Conservation (phyloP, 2,797 vertebrate species). For the Gobio occitaniae region DNA sequence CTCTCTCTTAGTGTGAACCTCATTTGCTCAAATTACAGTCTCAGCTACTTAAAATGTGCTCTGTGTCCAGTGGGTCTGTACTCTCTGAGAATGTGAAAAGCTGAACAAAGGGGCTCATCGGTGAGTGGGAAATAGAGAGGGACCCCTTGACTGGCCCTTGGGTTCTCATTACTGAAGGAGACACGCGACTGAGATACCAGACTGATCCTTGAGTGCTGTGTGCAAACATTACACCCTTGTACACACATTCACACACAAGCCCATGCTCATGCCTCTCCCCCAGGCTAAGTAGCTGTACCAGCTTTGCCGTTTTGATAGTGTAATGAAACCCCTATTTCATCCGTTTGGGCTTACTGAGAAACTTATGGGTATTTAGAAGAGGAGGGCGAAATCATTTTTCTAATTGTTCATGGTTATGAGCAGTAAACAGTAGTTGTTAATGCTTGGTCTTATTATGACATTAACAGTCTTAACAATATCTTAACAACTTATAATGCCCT, state of each 20-base stretch:
- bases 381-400: not conserved
- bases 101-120: slow-evolving; percentile 39
- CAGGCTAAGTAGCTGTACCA: not conserved
- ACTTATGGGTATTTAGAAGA: not conserved
- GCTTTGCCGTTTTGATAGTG: not conserved
- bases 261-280: not conserved
- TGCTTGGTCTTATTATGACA: not conserved
- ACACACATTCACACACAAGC: not conserved
- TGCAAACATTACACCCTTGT: slow-evolving; percentile 34
- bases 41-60: slow-evolving; percentile 31
- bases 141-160: slow-evolving; percentile 15
- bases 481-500: not conserved
- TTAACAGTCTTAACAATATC: not conserved
- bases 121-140: not conserved
- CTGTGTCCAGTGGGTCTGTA: slow-evolving; percentile 1
- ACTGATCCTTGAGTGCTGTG: slow-evolving; percentile 18
- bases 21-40: slow-evolving; percentile 39
- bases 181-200: not conserved
- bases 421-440: not conserved
- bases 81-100: not conserved
- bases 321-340: not conserved
- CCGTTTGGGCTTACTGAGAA: not conserved
- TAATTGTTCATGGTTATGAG: not conserved
- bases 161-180: slow-evolving; percentile 47
- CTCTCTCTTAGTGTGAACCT: slow-evolving; percentile 1